A percentile compares a stretch with the other conserved stretches of the same genome.
Evolutionary conservation across 2,888 invertebrate species (phyloP).

Genomic region (Lottia scabra): DNA sequence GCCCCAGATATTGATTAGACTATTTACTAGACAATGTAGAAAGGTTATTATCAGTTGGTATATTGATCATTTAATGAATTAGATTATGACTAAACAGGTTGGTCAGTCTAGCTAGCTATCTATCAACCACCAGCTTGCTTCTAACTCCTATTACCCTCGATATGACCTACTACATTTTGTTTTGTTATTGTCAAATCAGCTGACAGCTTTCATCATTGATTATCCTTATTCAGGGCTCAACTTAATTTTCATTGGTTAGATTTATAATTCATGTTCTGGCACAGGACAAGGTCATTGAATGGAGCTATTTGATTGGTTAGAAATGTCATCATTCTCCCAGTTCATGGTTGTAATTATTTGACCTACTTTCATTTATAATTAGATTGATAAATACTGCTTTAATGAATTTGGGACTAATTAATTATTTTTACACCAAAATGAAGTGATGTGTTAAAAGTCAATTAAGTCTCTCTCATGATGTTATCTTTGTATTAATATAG

Average conservation of each 20-base stretch:
- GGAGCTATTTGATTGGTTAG: background rate
- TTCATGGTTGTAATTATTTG: conserved; percentile 2
- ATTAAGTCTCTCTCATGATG: too few relatives aligned
- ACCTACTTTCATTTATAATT: background rate
- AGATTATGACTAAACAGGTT: too few relatives aligned
- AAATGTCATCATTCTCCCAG: background rate
- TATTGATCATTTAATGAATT: too few relatives aligned
- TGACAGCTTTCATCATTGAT: conserved; percentile 1
- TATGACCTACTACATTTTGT: background rate
- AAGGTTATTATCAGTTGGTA: too few relatives aligned
- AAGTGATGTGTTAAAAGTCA: too few relatives aligned
- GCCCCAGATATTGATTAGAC: too few relatives aligned
- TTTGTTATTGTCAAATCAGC: conserved; percentile 3
- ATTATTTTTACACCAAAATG: too few relatives aligned
- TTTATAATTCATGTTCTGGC: background rate
- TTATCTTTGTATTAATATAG: too few relatives aligned
- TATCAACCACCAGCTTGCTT: conserved; percentile 1
- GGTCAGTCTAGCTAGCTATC: background rate
- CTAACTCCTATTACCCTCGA: background rate
- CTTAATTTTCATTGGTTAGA: background rate
- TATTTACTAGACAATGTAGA: too few relatives aligned
- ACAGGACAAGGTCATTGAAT: background rate
- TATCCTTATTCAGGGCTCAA: conserved; percentile 3
- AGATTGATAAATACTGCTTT: background rate
- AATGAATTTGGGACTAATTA: background rate